phyloP scores from a whole-genome alignment of 2,888 invertebrate genomes.

The Limnephilus lunatus region DNA sequence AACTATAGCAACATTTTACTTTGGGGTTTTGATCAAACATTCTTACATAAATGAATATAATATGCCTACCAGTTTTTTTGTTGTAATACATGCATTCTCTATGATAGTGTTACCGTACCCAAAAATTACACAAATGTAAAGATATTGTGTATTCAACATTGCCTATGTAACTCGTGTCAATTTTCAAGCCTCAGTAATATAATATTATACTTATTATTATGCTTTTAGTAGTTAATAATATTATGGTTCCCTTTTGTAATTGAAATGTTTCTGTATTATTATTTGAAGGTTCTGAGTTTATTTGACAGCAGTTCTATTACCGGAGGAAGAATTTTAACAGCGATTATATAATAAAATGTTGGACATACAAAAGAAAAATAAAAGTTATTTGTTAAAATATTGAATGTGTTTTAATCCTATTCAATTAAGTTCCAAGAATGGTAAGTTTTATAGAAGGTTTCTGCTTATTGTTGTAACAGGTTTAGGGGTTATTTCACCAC shows the following conservation, averaged over 20 bases:
- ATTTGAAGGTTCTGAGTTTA: not conserved
- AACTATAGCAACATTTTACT: not conserved
- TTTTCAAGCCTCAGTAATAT: constrained; percentile 37
- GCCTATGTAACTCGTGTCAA: constrained; percentile 35
- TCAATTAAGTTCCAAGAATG: too few relatives aligned
- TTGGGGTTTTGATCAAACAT: not conserved
- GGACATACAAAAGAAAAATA: constrained; percentile 58
- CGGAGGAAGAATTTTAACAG: constrained; percentile 47
- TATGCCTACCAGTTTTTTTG: constrained; percentile 26
- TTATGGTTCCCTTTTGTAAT: constrained; percentile 20
- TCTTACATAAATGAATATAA: not conserved
- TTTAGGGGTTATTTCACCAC: too few relatives aligned
- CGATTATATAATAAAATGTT: constrained; percentile 54
- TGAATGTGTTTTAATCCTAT: constrained; percentile 37
- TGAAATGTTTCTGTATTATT: not conserved
- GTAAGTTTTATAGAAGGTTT: too few relatives aligned
- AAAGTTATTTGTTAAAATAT: constrained; percentile 62
- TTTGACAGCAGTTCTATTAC: constrained; percentile 23
- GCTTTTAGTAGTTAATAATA: constrained; percentile 36
- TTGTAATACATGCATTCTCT: not conserved
- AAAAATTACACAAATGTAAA: constrained; percentile 8
- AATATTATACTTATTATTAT: constrained; percentile 5
- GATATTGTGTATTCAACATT: constrained; percentile 1
- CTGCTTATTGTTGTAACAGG: not conserved
- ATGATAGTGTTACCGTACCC: not conserved